Percentiles rank a stretch among this genome's conserved stretches.
Evolutionary conservation across 2,888 invertebrate genomes (phyloP).

Genomic region (Microplitis manilae): DNA sequence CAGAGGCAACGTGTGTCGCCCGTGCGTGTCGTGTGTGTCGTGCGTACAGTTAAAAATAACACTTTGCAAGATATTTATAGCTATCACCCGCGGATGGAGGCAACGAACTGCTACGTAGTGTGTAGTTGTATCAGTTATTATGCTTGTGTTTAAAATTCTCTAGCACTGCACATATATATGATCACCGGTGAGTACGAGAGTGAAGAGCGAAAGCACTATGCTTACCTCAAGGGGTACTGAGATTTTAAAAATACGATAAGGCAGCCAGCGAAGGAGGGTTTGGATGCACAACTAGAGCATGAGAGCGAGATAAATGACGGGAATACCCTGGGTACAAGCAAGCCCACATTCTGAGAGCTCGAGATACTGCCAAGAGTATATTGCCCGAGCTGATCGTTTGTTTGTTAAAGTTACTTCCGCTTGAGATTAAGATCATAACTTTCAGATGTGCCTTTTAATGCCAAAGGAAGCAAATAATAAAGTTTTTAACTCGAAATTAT

Average conservation of each 20-base stretch:
- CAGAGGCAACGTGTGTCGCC: constrained; percentile 37
- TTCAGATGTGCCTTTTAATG: no score
- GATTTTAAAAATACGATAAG: constrained; percentile 16
- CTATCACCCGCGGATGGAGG: constrained; percentile 38
- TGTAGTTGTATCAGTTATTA: not conserved
- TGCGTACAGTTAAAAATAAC: constrained; percentile 66
- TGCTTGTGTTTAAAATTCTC: not conserved
- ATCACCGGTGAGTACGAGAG: not conserved
- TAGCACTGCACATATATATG: not conserved
- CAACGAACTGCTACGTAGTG: constrained; percentile 42
- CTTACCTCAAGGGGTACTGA: no score
- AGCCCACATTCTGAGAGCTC: not conserved
- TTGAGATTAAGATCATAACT: constrained; percentile 15
- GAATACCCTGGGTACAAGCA: not conserved
- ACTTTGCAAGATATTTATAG: constrained; percentile 65
- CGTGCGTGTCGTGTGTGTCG: constrained; percentile 56
- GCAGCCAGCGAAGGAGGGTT: not conserved
- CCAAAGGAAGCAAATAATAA: no score
- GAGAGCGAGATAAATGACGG: constrained; percentile 37
- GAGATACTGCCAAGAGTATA: constrained; percentile 8
- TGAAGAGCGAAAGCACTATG: not conserved
- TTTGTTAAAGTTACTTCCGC: constrained; percentile 24
- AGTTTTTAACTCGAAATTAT: no score
- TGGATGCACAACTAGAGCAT: constrained; percentile 25
- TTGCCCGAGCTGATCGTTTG: constrained; percentile 16